Evolutionary conservation across 2,888 invertebrate species (phyloP).

Genomic region (Tromatobia lineatoria): DNA sequence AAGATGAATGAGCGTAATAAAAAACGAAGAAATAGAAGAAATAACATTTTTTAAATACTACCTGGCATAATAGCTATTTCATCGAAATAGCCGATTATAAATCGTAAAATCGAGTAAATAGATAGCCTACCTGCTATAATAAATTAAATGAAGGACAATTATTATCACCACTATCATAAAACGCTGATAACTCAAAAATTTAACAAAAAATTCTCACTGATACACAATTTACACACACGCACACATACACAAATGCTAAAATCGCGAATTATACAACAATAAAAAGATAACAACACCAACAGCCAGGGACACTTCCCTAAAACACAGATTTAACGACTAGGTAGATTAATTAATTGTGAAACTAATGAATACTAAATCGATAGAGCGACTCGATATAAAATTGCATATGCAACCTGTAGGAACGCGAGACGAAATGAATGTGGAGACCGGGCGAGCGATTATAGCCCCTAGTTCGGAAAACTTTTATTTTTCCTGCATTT

Average conservation of each 20-base stretch:
- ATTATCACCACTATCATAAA: conserved; percentile 60
- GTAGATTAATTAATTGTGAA: conserved; percentile 80
- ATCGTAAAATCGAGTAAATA: conserved; percentile 81
- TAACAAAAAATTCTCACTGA: conserved; percentile 26
- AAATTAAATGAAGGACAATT: conserved; percentile 72
- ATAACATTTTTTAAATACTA: conserved; percentile 63
- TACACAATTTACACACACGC: conserved; percentile 41
- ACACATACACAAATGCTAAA: conserved; percentile 29
- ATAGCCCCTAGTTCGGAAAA: conserved; percentile 68
- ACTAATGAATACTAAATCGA: conserved; percentile 81
- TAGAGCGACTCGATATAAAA: conserved; percentile 79
- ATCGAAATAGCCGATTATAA: conserved; percentile 79
- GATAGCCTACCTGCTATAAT: conserved; percentile 80
- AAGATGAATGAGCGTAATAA: conserved; percentile 66
- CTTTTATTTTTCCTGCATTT: conserved; percentile 11
- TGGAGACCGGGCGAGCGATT: conserved; percentile 70
- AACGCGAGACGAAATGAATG: conserved; percentile 77
- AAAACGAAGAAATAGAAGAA: conserved; percentile 42
- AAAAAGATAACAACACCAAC: background rate
- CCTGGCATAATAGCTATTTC: conserved; percentile 75
- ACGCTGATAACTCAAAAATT: conserved; percentile 22
- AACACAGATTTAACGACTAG: conserved; percentile 79
- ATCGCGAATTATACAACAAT: conserved; percentile 14
- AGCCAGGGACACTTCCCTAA: conserved; percentile 54
- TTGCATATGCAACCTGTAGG: conserved; percentile 79